Base-by-base conservation (phyloP, 2,113 vertebrate genomes). In the Urocynchramus pylzowi region DNA sequence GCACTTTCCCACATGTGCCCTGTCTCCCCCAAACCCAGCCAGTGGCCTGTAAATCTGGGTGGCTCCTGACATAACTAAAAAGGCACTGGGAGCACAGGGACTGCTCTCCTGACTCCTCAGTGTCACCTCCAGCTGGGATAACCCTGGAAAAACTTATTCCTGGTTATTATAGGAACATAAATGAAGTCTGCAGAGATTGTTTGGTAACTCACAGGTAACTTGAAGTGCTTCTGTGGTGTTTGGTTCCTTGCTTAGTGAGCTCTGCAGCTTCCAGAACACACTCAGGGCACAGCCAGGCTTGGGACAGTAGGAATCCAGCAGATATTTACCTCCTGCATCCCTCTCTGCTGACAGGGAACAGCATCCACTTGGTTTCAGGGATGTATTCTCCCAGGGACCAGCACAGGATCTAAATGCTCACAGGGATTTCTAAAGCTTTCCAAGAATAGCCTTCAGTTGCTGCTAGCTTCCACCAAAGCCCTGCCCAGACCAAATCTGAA, bases 401-500 rank as follows among this genome's bases (percentile, higher is more conserved):
- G 39, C 19, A 67, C 4, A 47, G 56, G n/a, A 86, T 81, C 76
- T 44, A 63, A 92, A 50, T 1, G 5, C 45, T 84, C 71, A 6
- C 8, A 35, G 60, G 41, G 73, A 50, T 59, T 81, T 80, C 68
- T 77, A 74, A 86, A 92, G 86, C 79, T 89, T 86, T 70, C 83
- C 63, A 68, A 81, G 68, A 90, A 94, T 4, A 52, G 39, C 35
- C 68, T 79, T 63, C 35, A 20, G 64, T 23, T 47, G 75, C 87
- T 65, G 59, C 30, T 44, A n/a, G 75, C 60, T 95, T 81, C 74
- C 41, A 77, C 54, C 69, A 74, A 78, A 65, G 84, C 60, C 76
- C 57, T 80, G 71, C 80, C 59, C 69, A 67, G 84, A 81, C 49
- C 86, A 86, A 89, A 90, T 77, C 86, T 47, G 83, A 88, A 53